Conservation (phyloP, 2,797 vertebrate species). For the Euphonia xanthogaster region DNA sequence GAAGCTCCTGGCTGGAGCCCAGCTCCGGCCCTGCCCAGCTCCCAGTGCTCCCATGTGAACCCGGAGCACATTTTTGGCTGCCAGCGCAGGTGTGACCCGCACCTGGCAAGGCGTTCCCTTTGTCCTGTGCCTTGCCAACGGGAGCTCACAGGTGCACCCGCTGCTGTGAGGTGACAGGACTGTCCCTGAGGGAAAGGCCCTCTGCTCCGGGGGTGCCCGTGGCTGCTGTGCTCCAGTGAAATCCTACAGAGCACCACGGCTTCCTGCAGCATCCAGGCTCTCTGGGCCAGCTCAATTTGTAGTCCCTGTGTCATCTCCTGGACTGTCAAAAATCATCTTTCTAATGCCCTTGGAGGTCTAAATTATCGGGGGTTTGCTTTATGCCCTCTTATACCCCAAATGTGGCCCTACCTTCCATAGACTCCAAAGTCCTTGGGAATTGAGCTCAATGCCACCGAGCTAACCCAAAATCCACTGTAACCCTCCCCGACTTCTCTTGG, state of each 20-base stretch:
- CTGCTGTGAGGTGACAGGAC: neutral
- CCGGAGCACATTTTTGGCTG: neutral
- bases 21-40: neutral
- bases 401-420: fast-evolving
- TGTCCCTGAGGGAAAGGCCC: neutral
- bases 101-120: slow-evolving; percentile 60
- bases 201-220: neutral
- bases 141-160: neutral
- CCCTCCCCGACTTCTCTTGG: neutral
- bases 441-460: fast-evolving
- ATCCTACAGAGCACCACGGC: neutral
- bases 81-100: slow-evolving; percentile 28
- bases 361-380: neutral
- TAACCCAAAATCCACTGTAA: neutral
- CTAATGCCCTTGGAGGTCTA: neutral
- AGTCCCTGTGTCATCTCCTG: neutral
- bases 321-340: neutral
- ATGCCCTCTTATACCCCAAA: neutral
- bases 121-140: slow-evolving; percentile 2
- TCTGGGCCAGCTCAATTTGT: neutral
- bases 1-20: neutral
- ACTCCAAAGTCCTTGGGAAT: neutral
- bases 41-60: neutral
- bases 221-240: neutral
- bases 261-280: neutral